phyloP scores from a whole-genome alignment of 2,113 vertebrate genomes.

The Taurulus bubalis region DNA sequence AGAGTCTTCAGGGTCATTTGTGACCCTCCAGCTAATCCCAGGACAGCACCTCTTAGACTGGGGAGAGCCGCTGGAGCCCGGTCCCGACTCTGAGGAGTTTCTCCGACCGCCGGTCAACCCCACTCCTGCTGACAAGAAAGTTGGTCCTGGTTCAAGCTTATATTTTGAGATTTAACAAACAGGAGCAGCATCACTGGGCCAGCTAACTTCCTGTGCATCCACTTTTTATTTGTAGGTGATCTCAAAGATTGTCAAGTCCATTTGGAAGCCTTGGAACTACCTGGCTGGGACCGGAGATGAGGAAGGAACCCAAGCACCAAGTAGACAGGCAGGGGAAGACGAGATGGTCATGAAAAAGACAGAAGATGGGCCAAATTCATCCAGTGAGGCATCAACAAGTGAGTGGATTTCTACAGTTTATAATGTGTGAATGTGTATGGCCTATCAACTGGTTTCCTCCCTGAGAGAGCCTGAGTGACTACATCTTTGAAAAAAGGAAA shows the following conservation, averaged over 20 bases:
- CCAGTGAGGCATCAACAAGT: constrained; percentile 57
- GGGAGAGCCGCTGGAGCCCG: constrained; percentile 70
- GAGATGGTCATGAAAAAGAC: constrained; percentile 18
- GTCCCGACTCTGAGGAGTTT: constrained; percentile 67
- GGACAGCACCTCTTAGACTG: constrained; percentile 75
- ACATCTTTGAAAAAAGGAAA: background rate
- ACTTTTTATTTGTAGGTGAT: constrained; percentile 59
- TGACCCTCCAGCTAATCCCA: constrained; percentile 70
- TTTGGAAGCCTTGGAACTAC: constrained; percentile 83
- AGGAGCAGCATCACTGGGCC: background rate
- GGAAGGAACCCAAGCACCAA: constrained; percentile 37
- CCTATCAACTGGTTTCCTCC: background rate
- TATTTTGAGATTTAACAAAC: background rate
- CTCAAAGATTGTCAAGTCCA: constrained; percentile 77
- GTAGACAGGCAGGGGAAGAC: background rate
- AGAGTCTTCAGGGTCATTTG: constrained; percentile 65
- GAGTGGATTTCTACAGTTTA: background rate
- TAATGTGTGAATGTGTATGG: background rate
- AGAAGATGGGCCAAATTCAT: background rate
- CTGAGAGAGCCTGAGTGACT: background rate
- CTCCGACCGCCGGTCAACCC: constrained; percentile 58
- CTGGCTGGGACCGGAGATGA: constrained; percentile 64
- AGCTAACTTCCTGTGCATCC: background rate
- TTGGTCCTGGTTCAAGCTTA: constrained; percentile 6
- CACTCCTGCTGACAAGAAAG: constrained; percentile 75